phyloP scores from a whole-genome alignment of 2,888 invertebrate genomes.

The Macropis europaea region DNA sequence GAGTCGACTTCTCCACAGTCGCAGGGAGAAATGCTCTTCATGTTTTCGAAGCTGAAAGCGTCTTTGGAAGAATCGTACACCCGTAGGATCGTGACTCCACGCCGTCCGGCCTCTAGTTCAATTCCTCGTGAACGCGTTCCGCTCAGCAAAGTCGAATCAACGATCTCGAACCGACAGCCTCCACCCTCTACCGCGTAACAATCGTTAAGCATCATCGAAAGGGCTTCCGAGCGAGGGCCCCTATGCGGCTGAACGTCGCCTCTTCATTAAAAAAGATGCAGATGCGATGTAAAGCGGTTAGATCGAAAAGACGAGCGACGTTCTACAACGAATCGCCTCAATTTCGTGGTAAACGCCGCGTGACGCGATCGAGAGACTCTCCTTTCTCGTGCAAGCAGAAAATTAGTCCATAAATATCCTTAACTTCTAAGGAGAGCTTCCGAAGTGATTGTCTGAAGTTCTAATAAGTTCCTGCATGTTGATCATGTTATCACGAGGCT shows the following conservation, averaged over 20 bases:
- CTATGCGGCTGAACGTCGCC: conserved; percentile 26
- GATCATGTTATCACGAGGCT: too few species aligned
- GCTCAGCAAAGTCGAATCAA: conserved; percentile 23
- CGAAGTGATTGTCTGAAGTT: too few species aligned
- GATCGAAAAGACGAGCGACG: conserved; percentile 26
- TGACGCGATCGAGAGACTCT: background rate
- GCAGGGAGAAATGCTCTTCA: conserved; percentile 46
- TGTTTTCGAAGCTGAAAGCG: too few species aligned
- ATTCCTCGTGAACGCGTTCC: conserved; percentile 11
- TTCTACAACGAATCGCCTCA: conserved; percentile 31
- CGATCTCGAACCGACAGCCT: conserved; percentile 3
- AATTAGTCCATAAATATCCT: conserved; percentile 27
- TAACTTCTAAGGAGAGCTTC: too few species aligned
- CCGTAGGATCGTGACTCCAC: conserved; percentile 16
- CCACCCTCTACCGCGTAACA: background rate
- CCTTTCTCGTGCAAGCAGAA: background rate
- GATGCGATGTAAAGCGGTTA: too few species aligned
- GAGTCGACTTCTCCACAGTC: conserved; percentile 21
- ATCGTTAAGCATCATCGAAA: conserved; percentile 35
- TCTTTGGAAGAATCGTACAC: conserved; percentile 15
- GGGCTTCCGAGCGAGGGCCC: conserved; percentile 18
- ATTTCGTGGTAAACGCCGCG: conserved; percentile 26
- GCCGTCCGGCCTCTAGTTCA: background rate
- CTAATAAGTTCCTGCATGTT: too few species aligned
- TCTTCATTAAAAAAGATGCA: conserved; percentile 50